phyloP scores from a whole-genome alignment of 2,797 vertebrate genomes.

The Denticeps clupeoides region DNA sequence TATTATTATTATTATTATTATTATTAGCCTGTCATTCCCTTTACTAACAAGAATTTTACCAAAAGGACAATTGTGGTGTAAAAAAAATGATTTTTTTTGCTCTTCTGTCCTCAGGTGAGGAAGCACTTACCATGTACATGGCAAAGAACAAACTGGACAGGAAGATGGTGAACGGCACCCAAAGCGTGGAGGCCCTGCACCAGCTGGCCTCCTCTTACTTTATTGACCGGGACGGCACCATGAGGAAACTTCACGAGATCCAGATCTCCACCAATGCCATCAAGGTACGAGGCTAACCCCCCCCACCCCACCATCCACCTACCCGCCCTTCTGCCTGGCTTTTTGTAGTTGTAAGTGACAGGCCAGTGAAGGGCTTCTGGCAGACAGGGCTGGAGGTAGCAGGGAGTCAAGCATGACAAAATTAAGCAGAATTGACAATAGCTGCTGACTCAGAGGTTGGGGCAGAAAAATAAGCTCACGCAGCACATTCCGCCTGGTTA shows the following conservation, averaged over 20 bases:
- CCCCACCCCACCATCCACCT: not conserved
- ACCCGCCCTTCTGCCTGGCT: slow-evolving; percentile 28
- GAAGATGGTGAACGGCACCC: slow-evolving; percentile 84
- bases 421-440: slow-evolving; percentile 59
- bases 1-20: no score
- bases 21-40: no score
- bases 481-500: slow-evolving; percentile 13
- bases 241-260: slow-evolving; percentile 96
- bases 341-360: slow-evolving; percentile 55
- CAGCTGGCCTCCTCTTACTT: slow-evolving; percentile 98
- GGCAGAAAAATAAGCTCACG: slow-evolving; percentile 21
- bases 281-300: slow-evolving; percentile 65
- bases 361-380: slow-evolving; percentile 52
- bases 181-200: slow-evolving; percentile 92
- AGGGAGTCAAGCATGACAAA: slow-evolving; percentile 59
- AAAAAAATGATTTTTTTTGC: slow-evolving; percentile 12
- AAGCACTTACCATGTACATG: slow-evolving; percentile 98
- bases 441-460: slow-evolving; percentile 55
- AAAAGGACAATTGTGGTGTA: slow-evolving; percentile 15
- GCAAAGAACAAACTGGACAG: slow-evolving; percentile 93
- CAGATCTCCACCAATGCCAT: slow-evolving; percentile 97
- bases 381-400: slow-evolving; percentile 53
- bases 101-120: slow-evolving; percentile 68
- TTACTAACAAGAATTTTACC: no score
- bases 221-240: slow-evolving; percentile 94